A percentile compares a stretch with the other conserved stretches of the same genome.
phyloP scores from a whole-genome alignment of 2,888 invertebrate species.

The Megastigmus dorsalis region DNA sequence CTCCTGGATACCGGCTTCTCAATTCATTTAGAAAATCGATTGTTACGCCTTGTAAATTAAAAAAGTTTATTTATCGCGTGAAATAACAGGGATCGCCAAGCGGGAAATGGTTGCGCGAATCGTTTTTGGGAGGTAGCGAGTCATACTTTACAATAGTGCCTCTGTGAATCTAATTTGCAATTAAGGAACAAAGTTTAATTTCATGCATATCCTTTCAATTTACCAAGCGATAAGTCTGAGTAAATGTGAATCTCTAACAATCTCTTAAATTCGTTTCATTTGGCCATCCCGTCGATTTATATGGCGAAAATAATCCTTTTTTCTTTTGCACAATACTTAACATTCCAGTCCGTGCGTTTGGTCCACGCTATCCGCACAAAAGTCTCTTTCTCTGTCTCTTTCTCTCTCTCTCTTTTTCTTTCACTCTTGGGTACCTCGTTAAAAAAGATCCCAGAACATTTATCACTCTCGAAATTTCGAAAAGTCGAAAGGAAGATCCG shows the following conservation, averaged over 20 bases:
- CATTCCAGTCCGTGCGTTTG: constrained; percentile 11
- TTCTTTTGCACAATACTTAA: constrained; percentile 30
- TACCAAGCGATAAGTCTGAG: too few species aligned
- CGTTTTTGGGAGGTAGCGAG: too few species aligned
- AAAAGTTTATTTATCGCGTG: background rate
- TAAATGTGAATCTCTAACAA: too few species aligned
- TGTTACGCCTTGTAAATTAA: constrained; percentile 8
- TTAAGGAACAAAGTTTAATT: too few species aligned
- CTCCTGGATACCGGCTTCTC: background rate
- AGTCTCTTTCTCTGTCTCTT: background rate
- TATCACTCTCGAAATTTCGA: constrained; percentile 39
- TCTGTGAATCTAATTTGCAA: too few species aligned
- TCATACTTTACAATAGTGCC: too few species aligned
- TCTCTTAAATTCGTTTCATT: constrained; percentile 8
- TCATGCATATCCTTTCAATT: too few species aligned
- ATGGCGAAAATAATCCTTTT: background rate
- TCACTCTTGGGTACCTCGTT: constrained; percentile 10
- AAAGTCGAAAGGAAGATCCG: background rate
- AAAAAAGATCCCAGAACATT: constrained; percentile 24
- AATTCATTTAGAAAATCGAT: constrained; percentile 21
- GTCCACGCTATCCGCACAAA: background rate
- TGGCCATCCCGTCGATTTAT: background rate
- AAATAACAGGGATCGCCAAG: too few species aligned
- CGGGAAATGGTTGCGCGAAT: too few species aligned
- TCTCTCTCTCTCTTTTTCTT: background rate